These are phyloP conservation scores for Delphinus delphis DNA, from an alignment of 2,113 vertebrate species.

Conservation along the genomic window DNA sequence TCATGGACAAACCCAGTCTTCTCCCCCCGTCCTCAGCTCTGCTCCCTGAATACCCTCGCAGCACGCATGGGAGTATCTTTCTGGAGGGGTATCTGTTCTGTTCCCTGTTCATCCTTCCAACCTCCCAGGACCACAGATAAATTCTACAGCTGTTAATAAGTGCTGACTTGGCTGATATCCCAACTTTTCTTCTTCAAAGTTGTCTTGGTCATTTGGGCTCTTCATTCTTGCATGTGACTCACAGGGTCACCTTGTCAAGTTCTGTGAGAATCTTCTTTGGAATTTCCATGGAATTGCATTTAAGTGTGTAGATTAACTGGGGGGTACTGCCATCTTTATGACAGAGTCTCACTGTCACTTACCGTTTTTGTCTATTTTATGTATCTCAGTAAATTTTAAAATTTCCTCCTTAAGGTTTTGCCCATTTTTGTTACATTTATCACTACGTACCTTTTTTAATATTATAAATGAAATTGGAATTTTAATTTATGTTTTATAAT, in stretches of 20 bases:
- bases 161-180: too few relatives aligned
- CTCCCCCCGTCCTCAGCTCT: neutral
- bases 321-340: neutral
- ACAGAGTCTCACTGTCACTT: neutral
- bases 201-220: neutral
- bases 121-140: neutral
- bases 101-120: neutral
- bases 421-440: neutral
- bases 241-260: neutral
- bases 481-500: neutral
- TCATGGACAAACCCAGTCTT: neutral
- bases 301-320: neutral
- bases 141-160: too few relatives aligned
- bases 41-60: accelerated
- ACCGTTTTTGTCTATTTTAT: neutral
- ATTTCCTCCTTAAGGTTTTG: too few relatives aligned
- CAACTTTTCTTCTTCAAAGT: neutral
- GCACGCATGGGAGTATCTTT: neutral
- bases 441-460: too few relatives aligned
- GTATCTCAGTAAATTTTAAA: neutral
- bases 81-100: too few relatives aligned
- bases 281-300: neutral
- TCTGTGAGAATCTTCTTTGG: neutral
- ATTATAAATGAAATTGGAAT: neutral
- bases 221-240: neutral